Conservation (phyloP, 92 coral and sea anemone genomes). For the Porites divaricata region DNA sequence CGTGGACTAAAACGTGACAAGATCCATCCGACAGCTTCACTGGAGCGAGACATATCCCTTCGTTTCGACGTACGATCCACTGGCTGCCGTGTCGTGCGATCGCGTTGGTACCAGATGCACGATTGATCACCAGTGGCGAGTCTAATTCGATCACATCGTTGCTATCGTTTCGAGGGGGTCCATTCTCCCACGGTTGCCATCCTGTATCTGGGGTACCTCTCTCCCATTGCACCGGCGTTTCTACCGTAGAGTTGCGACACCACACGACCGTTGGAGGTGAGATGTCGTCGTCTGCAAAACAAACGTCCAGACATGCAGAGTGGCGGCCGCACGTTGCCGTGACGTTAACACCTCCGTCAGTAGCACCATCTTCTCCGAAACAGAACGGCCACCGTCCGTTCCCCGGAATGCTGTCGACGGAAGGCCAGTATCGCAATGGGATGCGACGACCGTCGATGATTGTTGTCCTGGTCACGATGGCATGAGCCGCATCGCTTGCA, state of each 20-base stretch:
- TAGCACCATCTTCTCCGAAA: not conserved
- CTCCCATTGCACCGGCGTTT: not conserved
- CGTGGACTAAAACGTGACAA: constrained; percentile 9
- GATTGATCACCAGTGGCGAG: constrained; percentile 1
- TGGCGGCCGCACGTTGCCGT: not conserved
- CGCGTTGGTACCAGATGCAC: not conserved
- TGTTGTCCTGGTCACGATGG: not conserved
- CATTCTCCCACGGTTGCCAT: not conserved
- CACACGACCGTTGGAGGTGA: not conserved
- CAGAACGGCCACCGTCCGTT: constrained; percentile 23
- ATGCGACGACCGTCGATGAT: not conserved
- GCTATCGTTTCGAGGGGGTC: not conserved
- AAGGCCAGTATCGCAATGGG: not conserved
- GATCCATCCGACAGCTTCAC: not conserved
- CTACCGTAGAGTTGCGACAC: not conserved
- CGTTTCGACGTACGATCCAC: not conserved
- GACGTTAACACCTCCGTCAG: not conserved
- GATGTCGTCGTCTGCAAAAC: not conserved
- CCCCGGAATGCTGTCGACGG: not conserved
- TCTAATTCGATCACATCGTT: not conserved
- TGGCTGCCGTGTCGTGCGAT: not conserved
- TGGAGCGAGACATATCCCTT: not conserved
- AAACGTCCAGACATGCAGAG: not conserved
- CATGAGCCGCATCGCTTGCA: not conserved
- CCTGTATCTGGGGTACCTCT: not conserved